phyloP scores from a whole-genome alignment of 2,797 vertebrate genomes.

The Channa striata region DNA sequence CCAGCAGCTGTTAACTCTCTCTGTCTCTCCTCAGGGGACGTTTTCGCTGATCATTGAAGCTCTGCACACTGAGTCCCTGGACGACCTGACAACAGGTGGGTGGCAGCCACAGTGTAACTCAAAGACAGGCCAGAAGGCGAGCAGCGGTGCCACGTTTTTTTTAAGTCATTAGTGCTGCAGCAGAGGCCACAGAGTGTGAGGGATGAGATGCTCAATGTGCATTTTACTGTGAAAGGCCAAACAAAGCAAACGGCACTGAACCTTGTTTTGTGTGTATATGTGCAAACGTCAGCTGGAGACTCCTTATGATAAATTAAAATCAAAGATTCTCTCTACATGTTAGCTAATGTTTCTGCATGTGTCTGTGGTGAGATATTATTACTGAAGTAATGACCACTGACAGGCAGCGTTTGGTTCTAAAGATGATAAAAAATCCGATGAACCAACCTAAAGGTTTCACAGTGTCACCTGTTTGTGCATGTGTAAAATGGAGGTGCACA shows the following conservation, averaged over 20 bases:
- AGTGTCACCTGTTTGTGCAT: slow-evolving; percentile 5
- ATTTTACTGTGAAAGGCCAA: no score
- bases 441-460: slow-evolving; percentile 1
- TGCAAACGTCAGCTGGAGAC: no score
- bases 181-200: no score
- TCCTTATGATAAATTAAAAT: neutral
- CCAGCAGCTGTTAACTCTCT: slow-evolving; percentile 77
- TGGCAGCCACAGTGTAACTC: slow-evolving; percentile 65
- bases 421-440: slow-evolving; percentile 13
- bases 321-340: neutral
- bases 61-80: slow-evolving; percentile 92
- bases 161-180: slow-evolving; percentile 18
- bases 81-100: slow-evolving; percentile 96
- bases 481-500: slow-evolving; percentile 9
- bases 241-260: no score
- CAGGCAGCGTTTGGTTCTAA: slow-evolving; percentile 8
- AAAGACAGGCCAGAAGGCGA: slow-evolving; percentile 57
- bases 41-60: slow-evolving; percentile 99
- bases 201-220: no score
- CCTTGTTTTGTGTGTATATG: no score
- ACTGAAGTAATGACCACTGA: slow-evolving; percentile 36
- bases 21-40: slow-evolving; percentile 89
- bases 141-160: slow-evolving; percentile 47
- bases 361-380: slow-evolving; percentile 41
- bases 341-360: slow-evolving; percentile 27